Evolutionary conservation across 1,140 invertebrate species (phyloP).

Genomic region (Lethocerus indicus): DNA sequence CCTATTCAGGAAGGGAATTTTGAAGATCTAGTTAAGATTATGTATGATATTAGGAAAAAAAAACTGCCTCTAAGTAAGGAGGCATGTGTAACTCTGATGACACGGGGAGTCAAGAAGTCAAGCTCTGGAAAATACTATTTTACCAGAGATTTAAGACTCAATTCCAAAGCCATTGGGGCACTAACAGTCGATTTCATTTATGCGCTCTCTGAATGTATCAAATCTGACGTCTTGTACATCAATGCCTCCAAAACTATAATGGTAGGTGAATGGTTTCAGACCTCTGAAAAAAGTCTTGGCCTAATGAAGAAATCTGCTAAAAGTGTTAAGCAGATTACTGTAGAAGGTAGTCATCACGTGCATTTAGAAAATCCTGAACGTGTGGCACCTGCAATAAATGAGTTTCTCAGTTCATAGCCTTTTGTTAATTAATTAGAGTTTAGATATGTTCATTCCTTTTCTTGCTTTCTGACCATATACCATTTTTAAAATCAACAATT

Average conservation of each 20-base stretch:
- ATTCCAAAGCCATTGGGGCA: slow-evolving; percentile 19
- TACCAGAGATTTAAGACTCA: slow-evolving; percentile 47
- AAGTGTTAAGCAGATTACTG: slow-evolving; percentile 41
- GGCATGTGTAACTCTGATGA: slow-evolving; percentile 48
- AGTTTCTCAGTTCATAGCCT: slow-evolving; percentile 32
- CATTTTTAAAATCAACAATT: too few species aligned
- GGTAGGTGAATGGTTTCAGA: neutral
- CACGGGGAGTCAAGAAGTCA: slow-evolving; percentile 39
- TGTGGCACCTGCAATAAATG: slow-evolving; percentile 39
- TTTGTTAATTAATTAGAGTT: too few species aligned
- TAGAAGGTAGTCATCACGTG: slow-evolving; percentile 66
- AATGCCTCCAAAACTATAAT: neutral
- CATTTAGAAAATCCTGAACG: slow-evolving; percentile 58
- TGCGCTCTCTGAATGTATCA: slow-evolving; percentile 15
- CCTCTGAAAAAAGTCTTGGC: slow-evolving; percentile 1
- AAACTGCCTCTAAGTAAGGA: slow-evolving; percentile 19
- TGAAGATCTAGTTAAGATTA: neutral
- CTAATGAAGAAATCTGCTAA: slow-evolving; percentile 22
- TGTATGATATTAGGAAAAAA: neutral
- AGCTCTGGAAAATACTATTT: slow-evolving; percentile 34
- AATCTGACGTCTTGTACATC: slow-evolving; percentile 9
- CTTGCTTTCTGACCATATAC: too few species aligned
- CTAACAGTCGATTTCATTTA: slow-evolving; percentile 17
- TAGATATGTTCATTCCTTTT: too few species aligned
- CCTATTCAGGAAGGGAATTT: neutral